A percentile compares a stretch with the other conserved stretches of the same genome.
phyloP scores from a whole-genome alignment of 1,140 invertebrate species.

The Tetramorium parvispinum region DNA sequence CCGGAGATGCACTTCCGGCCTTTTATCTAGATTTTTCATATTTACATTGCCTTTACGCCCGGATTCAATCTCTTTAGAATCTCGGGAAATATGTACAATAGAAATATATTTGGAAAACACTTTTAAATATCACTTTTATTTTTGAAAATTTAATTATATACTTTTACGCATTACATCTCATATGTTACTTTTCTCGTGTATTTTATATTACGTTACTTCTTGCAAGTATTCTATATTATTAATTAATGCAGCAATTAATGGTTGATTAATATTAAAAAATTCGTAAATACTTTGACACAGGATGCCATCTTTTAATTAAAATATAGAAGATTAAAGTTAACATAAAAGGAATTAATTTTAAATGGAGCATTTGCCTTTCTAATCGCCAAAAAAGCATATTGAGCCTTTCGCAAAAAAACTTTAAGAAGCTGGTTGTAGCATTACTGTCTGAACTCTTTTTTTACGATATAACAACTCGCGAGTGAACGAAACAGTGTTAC shows the following conservation, averaged over 20 bases:
- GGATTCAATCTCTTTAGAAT: background rate
- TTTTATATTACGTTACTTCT: background rate
- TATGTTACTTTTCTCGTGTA: background rate
- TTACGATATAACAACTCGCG: background rate
- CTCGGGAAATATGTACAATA: background rate
- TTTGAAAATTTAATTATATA: background rate
- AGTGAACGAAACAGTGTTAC: constrained; percentile 25
- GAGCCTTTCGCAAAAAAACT: background rate
- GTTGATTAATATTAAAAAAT: background rate
- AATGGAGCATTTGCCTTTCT: background rate
- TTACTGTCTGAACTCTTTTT: background rate
- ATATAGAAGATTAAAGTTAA: background rate
- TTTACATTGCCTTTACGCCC: background rate
- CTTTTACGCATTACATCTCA: background rate
- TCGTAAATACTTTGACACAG: background rate
- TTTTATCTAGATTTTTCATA: constrained; percentile 23
- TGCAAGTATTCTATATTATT: background rate
- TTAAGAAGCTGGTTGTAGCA: background rate
- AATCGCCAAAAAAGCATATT: background rate
- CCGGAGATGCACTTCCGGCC: background rate
- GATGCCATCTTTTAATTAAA: background rate
- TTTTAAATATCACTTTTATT: background rate
- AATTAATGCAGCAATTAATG: background rate
- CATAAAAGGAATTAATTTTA: constrained; percentile 24
- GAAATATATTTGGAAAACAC: background rate